These are phyloP conservation scores for Abramis brama DNA, from an alignment of 2,113 vertebrate genomes.

Conservation along the genomic window DNA sequence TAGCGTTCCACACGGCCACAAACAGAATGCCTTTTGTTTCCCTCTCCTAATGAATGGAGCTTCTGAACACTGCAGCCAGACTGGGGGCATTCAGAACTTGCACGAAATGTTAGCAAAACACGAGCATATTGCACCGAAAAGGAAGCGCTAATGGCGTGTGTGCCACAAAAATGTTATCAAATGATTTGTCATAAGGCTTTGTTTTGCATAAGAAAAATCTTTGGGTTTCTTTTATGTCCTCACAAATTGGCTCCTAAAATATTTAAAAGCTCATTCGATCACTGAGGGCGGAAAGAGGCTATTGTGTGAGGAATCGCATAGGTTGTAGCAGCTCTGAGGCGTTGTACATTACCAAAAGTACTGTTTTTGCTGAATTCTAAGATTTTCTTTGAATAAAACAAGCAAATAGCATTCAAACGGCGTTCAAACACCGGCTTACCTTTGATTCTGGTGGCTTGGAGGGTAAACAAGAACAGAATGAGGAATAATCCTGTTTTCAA, in stretches of 20 bases:
- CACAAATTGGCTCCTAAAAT: constrained; percentile 14
- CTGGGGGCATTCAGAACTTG: constrained; percentile 13
- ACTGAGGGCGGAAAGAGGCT: neutral
- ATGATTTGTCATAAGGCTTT: neutral
- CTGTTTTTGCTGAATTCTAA: constrained; percentile 35
- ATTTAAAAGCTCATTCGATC: constrained; percentile 15
- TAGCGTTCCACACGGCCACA: constrained; percentile 70
- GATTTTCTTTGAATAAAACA: constrained; percentile 30
- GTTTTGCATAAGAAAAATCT: constrained; percentile 19
- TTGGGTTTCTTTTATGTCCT: constrained; percentile 44
- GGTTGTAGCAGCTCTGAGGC: neutral
- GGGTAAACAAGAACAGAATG: constrained; percentile 81
- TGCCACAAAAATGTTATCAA: neutral
- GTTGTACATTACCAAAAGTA: neutral
- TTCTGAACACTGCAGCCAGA: constrained; percentile 62
- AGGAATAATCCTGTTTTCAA: constrained; percentile 82
- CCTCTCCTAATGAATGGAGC: constrained; percentile 72
- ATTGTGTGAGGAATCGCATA: neutral
- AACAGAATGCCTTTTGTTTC: constrained; percentile 81
- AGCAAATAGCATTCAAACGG: constrained; percentile 21
- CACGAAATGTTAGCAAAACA: constrained; percentile 13
- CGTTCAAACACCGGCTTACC: constrained; percentile 76
- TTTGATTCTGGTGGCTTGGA: constrained; percentile 85
- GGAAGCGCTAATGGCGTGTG: neutral
- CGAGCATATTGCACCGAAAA: neutral